Base-by-base conservation (phyloP, 2,888 invertebrate genomes). In the Dryomyza anilis region DNA sequence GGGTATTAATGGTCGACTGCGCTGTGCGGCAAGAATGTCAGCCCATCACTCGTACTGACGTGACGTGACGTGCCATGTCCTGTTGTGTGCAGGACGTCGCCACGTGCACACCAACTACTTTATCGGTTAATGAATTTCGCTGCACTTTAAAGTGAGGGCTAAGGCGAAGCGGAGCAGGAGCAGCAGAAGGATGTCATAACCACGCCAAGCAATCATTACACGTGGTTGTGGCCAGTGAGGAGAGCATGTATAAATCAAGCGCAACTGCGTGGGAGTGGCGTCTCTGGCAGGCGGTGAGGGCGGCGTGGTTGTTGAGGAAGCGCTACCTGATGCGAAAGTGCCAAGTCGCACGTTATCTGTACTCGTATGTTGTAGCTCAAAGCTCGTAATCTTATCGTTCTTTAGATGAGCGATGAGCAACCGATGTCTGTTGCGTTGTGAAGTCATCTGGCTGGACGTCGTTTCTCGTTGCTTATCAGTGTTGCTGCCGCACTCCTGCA, bases 141-240 rank as follows among this genome's bases (percentile, higher is more conserved):
- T 29, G 43, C 43, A 53, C 25, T 61, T 53, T 19, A 53, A 48
- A 46, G 30, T 46, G 25, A 59, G 59, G 46, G 16, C 16, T 12
- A 48, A 30, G 56, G n/a, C 3, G 21, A 14, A 23, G 48, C 8
- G 2, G 48, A 25, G 48, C 7, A 19, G 48, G 48, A 21, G 23
- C 1, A 48, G 21, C 23, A 14, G 23, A 8, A 12, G 48, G 12
- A 19, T 59, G 59, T 59, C 59, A 59, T 46, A 19, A 33, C 61
- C 61, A 61, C 61, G 61, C 61, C 39, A 61, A 53, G 52, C 29
- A 61, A 61, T 61, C 61, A 61, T 61, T 61, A 61, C 39, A 19
- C n/a, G 3, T 48, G 23, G n/a, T 30, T 48, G 21, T 43, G 52
- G 27, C 43, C 52, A 53, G 46, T 48, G 61, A 53, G 43, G 39